Percentiles rank a stretch among this genome's conserved stretches.
phyloP scores from a whole-genome alignment of 2,113 vertebrate genomes.

The Ictalurus furcatus region DNA sequence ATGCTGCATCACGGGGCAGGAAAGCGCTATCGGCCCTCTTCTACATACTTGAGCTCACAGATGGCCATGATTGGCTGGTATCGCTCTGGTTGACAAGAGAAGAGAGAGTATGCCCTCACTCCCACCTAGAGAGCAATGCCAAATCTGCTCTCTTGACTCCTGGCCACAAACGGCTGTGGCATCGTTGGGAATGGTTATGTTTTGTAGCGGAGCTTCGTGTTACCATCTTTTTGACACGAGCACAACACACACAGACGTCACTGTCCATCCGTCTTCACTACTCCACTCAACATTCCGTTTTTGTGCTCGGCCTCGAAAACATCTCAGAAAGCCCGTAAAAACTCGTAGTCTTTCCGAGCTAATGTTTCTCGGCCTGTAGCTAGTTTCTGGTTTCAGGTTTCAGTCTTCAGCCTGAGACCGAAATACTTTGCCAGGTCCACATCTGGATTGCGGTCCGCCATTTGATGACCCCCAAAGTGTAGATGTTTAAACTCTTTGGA shows the following conservation, averaged over 20 bases:
- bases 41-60: background rate
- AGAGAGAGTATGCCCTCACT: background rate
- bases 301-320: too few relatives aligned
- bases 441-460: background rate
- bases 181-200: too few relatives aligned
- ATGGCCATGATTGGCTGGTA: background rate
- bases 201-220: background rate
- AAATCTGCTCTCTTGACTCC: background rate
- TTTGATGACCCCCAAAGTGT: background rate
- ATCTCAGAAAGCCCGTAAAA: too few relatives aligned
- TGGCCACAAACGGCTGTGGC: background rate
- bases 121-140: background rate
- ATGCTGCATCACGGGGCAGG: background rate
- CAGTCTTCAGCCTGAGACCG: too few relatives aligned
- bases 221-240: too few relatives aligned
- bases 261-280: background rate
- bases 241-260: too few relatives aligned
- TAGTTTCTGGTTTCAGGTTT: background rate
- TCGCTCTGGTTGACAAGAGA: background rate
- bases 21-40: background rate
- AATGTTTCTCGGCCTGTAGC: too few relatives aligned
- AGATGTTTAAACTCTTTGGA: background rate
- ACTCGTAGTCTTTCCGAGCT: background rate
- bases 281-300: too few relatives aligned
- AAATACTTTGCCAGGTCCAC: background rate